Base-by-base conservation (phyloP, 92 coral and sea anemone species). In the Isaurus tuberculatus region DNA sequence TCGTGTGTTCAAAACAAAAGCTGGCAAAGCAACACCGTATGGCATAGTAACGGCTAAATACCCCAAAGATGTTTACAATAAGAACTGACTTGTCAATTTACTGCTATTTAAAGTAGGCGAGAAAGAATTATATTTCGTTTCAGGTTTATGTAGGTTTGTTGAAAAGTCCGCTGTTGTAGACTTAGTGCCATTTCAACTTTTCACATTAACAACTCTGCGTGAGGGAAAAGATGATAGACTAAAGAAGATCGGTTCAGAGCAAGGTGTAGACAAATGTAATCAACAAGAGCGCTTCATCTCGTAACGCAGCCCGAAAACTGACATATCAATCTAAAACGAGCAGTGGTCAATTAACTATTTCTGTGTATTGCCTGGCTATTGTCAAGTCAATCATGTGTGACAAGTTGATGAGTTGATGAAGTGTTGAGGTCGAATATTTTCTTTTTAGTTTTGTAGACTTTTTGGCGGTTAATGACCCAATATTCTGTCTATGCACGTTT, bases 131-230 rank as follows among this genome's bases (percentile, higher is more conserved):
- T 57, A 25, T 77, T 58, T 58, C 32, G 70, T 58, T 77, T 3
- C 69, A 20, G 51, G 23, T 57, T 58, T 77, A 58, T 58, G 57
- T 77, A 77, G 53, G 51, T 58, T 77, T 77, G 82, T 25, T 77
- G 82, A 77, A 77, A 58, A 32, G 82, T 36, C 26, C 70, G 30
- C 82, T 31, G 82, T 34, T 77, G 70, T 36, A 20, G 8, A 2
- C 82, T 30, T 70, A 77, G 82, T 27, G 49, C 51, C 53, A 44
- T 60, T 19, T 25, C 82, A 37, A 29, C 28, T 55, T 51, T 77
- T 77, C 82, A 60, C 70, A 77, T 77, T 77, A 77, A 77, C 82
- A 77, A 70, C 82, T 77, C 82, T 27, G 68, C 82, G 82, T 77
- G 82, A 77, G 32, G 9, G 34, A 34, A 33, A 69, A 57, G 82